phyloP scores from a whole-genome alignment of 2,113 vertebrate genomes.

The Esox niger region DNA sequence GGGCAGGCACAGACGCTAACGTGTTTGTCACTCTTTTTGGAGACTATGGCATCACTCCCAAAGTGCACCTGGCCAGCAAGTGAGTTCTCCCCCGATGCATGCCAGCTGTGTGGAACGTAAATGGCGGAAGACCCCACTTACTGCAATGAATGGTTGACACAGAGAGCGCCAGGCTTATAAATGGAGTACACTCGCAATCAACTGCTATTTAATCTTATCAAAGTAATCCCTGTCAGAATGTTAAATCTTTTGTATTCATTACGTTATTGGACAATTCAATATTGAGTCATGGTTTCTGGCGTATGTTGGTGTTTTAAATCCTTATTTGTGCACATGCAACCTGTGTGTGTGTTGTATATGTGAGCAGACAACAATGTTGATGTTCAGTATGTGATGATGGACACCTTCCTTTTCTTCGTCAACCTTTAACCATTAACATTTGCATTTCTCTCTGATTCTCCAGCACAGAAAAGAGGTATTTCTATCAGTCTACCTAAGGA shows the following conservation, averaged over 20 bases:
- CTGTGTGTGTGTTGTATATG: background rate
- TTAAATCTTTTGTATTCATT: background rate
- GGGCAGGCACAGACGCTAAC: constrained; percentile 92
- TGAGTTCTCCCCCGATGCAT: constrained; percentile 67
- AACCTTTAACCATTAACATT: constrained; percentile 44
- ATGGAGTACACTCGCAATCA: background rate
- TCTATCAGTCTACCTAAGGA: constrained; percentile 32
- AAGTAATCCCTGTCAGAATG: background rate
- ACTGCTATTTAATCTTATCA: too few species aligned
- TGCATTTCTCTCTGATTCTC: constrained; percentile 77
- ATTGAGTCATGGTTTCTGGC: too few species aligned
- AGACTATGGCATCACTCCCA: constrained; percentile 91
- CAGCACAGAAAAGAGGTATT: constrained; percentile 96
- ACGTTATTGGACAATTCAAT: too few species aligned
- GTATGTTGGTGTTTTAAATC: too few species aligned
- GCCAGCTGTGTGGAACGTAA: background rate
- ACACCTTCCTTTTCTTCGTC: constrained; percentile 23
- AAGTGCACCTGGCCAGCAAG: constrained; percentile 97
- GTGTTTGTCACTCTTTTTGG: constrained; percentile 95
- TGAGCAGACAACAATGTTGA: background rate
- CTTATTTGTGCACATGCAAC: background rate
- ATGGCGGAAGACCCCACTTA: background rate
- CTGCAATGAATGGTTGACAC: background rate
- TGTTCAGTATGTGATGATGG: background rate
- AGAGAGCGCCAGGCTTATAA: background rate